A percentile compares a stretch with the other conserved stretches of the same genome.
phyloP scores from a whole-genome alignment of 30 jellyfish, hydroid and myxozoan species.

The Aurelia sp. region DNA sequence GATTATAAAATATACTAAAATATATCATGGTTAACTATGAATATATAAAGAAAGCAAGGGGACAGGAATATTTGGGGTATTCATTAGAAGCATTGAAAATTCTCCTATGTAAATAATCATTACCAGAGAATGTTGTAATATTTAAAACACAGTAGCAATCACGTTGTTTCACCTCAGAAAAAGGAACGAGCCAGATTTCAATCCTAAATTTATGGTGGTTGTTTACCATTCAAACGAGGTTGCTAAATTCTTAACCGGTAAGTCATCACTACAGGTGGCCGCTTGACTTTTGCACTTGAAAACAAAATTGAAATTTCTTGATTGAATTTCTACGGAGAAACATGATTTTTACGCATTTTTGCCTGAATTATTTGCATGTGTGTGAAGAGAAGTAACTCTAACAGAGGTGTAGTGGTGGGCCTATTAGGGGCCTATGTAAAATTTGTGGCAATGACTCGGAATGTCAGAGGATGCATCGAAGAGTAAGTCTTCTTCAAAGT shows the following conservation, averaged over 20 bases:
- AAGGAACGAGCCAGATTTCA: background rate
- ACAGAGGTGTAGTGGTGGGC: conserved; percentile 28
- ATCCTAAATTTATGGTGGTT: background rate
- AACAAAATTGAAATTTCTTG: conserved; percentile 12
- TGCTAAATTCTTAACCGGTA: conserved; percentile 56
- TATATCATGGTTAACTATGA: too few species aligned
- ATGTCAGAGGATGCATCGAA: conserved; percentile 78
- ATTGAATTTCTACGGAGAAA: background rate
- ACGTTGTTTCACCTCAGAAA: too few species aligned
- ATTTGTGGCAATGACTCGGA: conserved; percentile 80
- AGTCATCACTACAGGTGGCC: conserved; percentile 68
- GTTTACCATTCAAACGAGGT: conserved; percentile 46
- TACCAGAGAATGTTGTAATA: too few species aligned
- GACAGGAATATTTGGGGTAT: too few species aligned
- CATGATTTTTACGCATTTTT: background rate
- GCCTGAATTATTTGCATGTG: background rate
- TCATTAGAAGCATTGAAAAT: too few species aligned
- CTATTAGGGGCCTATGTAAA: conserved; percentile 72
- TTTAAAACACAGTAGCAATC: too few species aligned
- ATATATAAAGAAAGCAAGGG: too few species aligned
- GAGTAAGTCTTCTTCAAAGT: conserved; percentile 27
- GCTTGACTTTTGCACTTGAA: conserved; percentile 68
- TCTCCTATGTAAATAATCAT: too few species aligned
- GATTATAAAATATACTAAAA: too few species aligned
- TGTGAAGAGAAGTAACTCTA: background rate